A percentile compares a stretch with the other conserved stretches of the same genome.
phyloP scores from a whole-genome alignment of 1,140 invertebrate genomes.

The Mamestra configurata region DNA sequence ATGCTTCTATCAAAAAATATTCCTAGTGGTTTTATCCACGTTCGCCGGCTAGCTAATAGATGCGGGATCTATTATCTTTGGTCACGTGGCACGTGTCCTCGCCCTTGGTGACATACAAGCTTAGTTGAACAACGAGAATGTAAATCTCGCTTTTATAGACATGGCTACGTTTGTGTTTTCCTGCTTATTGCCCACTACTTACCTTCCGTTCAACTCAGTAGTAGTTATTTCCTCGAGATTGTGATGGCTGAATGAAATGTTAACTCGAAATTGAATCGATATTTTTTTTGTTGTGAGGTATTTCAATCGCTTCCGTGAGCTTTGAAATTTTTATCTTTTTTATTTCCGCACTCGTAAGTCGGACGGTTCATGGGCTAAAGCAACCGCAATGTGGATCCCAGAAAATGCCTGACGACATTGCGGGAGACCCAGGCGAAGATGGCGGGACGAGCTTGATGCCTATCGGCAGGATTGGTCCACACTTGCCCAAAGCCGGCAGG shows the following conservation, averaged over 20 bases:
- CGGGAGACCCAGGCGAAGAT: too few relatives aligned
- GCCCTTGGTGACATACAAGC: conserved; percentile 59
- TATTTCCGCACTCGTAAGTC: too few relatives aligned
- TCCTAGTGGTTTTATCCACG: not conserved
- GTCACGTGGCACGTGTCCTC: conserved; percentile 55
- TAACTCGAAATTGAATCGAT: not conserved
- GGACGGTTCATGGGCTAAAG: too few relatives aligned
- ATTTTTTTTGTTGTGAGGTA: not conserved
- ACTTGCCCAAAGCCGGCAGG: too few relatives aligned
- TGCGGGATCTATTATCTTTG: conserved; percentile 40
- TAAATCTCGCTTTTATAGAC: conserved; percentile 57
- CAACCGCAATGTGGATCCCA: too few relatives aligned
- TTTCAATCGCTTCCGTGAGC: not conserved
- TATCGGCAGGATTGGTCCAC: too few relatives aligned
- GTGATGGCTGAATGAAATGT: not conserved
- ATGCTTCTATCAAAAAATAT: not conserved
- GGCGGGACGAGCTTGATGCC: too few relatives aligned
- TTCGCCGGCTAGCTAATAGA: conserved; percentile 26
- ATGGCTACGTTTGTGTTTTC: conserved; percentile 47
- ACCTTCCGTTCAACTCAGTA: conserved; percentile 21
- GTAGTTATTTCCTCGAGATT: conserved; percentile 10
- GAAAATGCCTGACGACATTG: too few relatives aligned
- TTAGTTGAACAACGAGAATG: conserved; percentile 54
- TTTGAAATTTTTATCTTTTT: not conserved
- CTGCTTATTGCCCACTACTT: conserved; percentile 37